Evolutionary conservation across 2,888 invertebrate genomes (phyloP), one percentile per base, ranked within the genome.

Genomic region (Drosophila cyrtoloma): DNA sequence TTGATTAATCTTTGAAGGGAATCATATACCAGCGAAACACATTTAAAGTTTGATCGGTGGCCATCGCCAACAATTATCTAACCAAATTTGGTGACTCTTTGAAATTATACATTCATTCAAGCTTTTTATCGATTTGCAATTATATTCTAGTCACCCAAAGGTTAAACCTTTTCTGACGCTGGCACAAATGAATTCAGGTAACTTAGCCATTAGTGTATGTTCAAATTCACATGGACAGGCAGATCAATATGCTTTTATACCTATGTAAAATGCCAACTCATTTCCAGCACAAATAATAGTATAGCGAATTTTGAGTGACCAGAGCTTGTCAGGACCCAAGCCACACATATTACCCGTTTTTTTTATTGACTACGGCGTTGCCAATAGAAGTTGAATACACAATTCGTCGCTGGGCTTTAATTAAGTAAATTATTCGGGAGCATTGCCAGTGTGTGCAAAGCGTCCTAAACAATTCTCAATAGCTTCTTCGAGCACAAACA

Each of bases 401-500:
- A 47, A 9, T 47, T 16, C 19, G 14, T 16, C 5, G 7, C 2
- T 47, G 7, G 16, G 7, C 26, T 26, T 26, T 16, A 47, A 47
- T 47, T 47, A 47, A 47, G 47, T 26, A 16, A 47, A 47, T 47
- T 47, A 16, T 16, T 47, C 26, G 47, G 26, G 4, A 16, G 9
- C 1, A 9, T 47, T 47, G 26, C 47, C 47, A 10, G 5, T 10
- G 10, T 42, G n/a, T 10, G 42, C n/a, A 42, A 6, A 37, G 16
- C 37, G 37, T 5, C 37, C 37, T 0, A 14, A 39, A 33, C 73
- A 64, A 53, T 61, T 50, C 50, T 69, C 35, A 52, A 58, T 57
- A 51, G 55, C 75, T 73, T 75, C 75, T 71, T 82, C 70, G 67
- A 79, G 73, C 64, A 71, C 67, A 71, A 78, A 82, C 81, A 80